phyloP scores from a whole-genome alignment of 2,113 vertebrate species.

The Colossoma macropomum region DNA sequence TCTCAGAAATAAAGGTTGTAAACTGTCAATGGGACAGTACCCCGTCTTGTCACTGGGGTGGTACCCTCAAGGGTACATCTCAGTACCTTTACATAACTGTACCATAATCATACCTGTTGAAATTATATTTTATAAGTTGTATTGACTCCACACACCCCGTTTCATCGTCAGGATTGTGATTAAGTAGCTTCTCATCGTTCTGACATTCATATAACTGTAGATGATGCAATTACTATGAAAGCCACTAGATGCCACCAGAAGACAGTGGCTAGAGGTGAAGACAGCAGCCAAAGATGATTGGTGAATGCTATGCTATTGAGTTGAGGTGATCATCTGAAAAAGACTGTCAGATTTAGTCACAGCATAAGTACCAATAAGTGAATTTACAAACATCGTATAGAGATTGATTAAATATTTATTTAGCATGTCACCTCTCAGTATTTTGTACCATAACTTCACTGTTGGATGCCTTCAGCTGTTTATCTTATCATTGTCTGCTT shows the following conservation, averaged over 20 bases:
- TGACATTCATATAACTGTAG: no score
- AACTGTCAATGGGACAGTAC: no score
- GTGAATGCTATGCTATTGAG: not conserved
- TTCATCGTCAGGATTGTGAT: no score
- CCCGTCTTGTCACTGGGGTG: no score
- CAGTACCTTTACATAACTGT: no score
- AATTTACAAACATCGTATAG: not conserved
- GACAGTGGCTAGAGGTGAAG: conserved; percentile 36
- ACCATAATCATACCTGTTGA: no score
- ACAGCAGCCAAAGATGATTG: not conserved
- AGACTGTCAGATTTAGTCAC: not conserved
- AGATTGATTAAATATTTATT: no score
- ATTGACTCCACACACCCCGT: no score
- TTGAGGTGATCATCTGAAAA: not conserved
- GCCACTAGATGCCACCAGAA: conserved; percentile 68
- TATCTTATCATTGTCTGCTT: not conserved
- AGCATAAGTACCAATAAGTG: not conserved
- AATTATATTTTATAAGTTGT: no score
- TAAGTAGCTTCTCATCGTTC: no score
- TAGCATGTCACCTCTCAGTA: not conserved
- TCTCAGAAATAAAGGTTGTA: no score
- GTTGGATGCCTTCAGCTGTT: not conserved
- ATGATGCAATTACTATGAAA: not conserved
- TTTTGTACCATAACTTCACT: not conserved
- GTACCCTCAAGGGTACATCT: no score